A percentile compares a stretch with the other conserved stretches of the same genome.
phyloP scores from a whole-genome alignment of 2,888 invertebrate species.

The Eristalis intricaria region DNA sequence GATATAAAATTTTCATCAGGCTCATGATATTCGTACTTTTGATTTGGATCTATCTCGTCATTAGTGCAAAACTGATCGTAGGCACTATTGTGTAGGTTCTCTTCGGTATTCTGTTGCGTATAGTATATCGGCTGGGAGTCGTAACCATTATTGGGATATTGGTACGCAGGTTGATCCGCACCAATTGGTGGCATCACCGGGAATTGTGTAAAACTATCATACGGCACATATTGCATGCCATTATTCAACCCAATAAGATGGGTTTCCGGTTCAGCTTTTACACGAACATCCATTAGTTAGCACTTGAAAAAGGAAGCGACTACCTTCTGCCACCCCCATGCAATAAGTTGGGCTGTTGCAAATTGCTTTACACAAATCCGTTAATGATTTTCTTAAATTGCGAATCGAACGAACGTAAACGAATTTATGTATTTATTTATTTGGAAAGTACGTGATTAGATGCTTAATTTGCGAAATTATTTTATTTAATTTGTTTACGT shows the following conservation, averaged over 20 bases:
- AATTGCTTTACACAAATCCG: slow-evolving; percentile 3
- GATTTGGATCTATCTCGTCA: slow-evolving; percentile 66
- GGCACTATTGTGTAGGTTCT: slow-evolving; percentile 48
- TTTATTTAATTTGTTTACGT: slow-evolving; percentile 68
- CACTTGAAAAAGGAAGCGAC: slow-evolving; percentile 67
- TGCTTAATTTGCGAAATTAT: slow-evolving; percentile 41
- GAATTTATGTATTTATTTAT: slow-evolving; percentile 7
- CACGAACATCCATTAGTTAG: slow-evolving; percentile 68
- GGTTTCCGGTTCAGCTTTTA: slow-evolving; percentile 68
- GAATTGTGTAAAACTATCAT: slow-evolving; percentile 48
- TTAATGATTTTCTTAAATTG: not conserved
- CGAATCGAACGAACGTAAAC: not conserved
- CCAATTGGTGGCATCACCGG: slow-evolving; percentile 39
- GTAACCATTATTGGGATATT: slow-evolving; percentile 50
- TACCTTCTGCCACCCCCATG: slow-evolving; percentile 64
- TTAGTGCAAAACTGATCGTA: slow-evolving; percentile 48
- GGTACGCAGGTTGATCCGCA: slow-evolving; percentile 49
- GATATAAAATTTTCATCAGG: slow-evolving; percentile 80
- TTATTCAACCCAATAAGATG: slow-evolving; percentile 66
- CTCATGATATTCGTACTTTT: slow-evolving; percentile 77
- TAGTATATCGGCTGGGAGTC: slow-evolving; percentile 50
- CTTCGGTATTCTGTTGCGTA: slow-evolving; percentile 42
- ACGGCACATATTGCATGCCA: slow-evolving; percentile 64
- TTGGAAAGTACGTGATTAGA: not conserved
- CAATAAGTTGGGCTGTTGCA: slow-evolving; percentile 47